Evolutionary conservation across 2,797 vertebrate species (phyloP), one percentile per base, ranked within the genome.

Genomic region (Taenioides sp.): DNA sequence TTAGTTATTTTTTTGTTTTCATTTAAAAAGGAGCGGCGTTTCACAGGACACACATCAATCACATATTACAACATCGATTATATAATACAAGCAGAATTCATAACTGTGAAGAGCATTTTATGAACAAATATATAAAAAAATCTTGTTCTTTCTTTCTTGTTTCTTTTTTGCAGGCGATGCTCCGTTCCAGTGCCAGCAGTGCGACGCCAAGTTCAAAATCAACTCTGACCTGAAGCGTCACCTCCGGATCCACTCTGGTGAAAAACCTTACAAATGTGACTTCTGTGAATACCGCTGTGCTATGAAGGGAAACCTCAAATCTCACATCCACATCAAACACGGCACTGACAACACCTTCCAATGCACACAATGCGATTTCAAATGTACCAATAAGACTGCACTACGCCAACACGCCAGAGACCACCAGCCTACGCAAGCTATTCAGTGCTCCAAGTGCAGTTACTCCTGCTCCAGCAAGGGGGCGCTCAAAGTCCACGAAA

Each of bases 281-380:
- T 97, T 96, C 65, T 99, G 98, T 3, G 95, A 97, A 0, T 97
- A 99, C 79, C 95, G 96, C 83, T 99, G 98, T 43, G 97, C 98
- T 88, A 99, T 99, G 97, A 99, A 99, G 63, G 97, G 97, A 54
- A 99, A 99, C 92, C 88, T 99, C 28, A 99, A 99, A 67, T 99
- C 97, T 0, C 98, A 99, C 89, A 76, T 97, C 59, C 95, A 96
- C 74, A 95, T 98, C 91, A 97, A 97, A 80, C 98, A 99, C 70
- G 92, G 94, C 78, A 85, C 91, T 0, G 94, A 95, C 34, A 93
- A 95, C 86, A 89, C 93, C 18, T 95, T 96, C 84, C 91, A 91
- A 81, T 99, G 98, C 73, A 77, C 81, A 0, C 93, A 96, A 67
- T 99, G 98, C 0, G 95, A 97, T 47, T 99, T 98, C 89, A 94